Evolutionary conservation across 2,113 vertebrate genomes (phyloP).

Genomic region (Anhinga rufa): DNA sequence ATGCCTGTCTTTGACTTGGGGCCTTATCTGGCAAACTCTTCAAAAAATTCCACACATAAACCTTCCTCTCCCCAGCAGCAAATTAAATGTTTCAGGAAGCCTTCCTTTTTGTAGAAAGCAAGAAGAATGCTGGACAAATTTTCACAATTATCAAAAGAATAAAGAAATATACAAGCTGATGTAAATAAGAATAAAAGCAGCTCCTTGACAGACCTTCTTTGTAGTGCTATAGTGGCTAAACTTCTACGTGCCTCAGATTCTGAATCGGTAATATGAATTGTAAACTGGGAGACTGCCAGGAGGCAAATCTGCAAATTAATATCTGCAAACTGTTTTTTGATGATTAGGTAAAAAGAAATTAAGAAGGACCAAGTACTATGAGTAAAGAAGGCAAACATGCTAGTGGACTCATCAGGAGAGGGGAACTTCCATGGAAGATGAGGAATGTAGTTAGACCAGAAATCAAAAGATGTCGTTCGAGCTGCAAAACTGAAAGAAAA

Average conservation of each 20-base stretch:
- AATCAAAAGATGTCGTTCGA: background rate
- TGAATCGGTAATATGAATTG: background rate
- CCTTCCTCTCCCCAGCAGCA: background rate
- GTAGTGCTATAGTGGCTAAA: background rate
- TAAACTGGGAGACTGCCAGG: background rate
- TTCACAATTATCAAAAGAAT: background rate
- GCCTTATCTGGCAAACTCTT: background rate
- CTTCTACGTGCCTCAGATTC: background rate
- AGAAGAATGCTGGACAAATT: background rate
- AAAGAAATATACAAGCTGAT: background rate
- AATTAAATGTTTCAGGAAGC: background rate
- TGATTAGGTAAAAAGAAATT: background rate
- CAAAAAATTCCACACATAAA: background rate
- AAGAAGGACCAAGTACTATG: background rate
- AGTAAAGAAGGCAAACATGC: background rate
- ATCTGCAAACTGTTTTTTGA: background rate
- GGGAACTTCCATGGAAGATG: background rate
- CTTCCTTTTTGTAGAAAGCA: background rate
- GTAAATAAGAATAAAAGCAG: background rate
- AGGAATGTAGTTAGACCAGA: background rate
- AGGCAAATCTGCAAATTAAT: background rate
- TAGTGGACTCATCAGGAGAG: background rate
- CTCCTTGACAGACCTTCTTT: background rate
- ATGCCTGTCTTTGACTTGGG: background rate
- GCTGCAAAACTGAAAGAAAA: background rate